phyloP scores from a whole-genome alignment of 2,797 vertebrate genomes.

The Sciurus carolinensis region DNA sequence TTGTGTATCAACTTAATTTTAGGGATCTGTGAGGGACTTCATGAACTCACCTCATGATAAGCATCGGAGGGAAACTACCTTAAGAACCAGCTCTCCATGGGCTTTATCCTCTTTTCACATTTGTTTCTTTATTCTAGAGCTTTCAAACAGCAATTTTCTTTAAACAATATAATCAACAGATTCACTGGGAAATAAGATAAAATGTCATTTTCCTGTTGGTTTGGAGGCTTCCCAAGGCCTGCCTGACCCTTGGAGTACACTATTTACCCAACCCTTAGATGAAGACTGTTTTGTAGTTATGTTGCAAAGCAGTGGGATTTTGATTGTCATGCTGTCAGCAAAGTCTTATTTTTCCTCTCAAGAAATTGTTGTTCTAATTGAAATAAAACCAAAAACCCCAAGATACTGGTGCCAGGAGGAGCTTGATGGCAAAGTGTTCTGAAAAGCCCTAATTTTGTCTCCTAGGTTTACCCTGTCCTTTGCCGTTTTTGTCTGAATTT shows the following conservation, averaged over 20 bases:
- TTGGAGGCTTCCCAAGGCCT: neutral
- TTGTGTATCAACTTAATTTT: neutral
- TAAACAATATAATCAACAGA: conserved; percentile 72
- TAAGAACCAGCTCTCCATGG: neutral
- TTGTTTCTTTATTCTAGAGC: conserved; percentile 51
- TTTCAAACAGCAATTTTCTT: conserved; percentile 67
- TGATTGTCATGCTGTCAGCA: neutral
- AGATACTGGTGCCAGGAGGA: neutral
- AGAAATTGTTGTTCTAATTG: neutral
- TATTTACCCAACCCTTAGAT: conserved; percentile 48
- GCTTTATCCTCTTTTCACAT: neutral
- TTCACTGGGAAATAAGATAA: conserved; percentile 72
- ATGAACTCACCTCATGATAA: neutral
- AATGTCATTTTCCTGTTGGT: conserved; percentile 61
- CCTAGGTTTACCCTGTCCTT: neutral
- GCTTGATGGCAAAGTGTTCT: neutral
- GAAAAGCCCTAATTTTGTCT: neutral
- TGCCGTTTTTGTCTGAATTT: neutral
- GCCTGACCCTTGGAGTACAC: neutral
- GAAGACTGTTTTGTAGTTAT: conserved; percentile 16
- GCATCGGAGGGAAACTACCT: neutral
- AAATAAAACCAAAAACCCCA: conserved; percentile 31
- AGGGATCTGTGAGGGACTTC: neutral
- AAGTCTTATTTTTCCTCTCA: conserved; percentile 31
- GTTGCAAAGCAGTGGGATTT: neutral